Evolutionary conservation across 2,113 vertebrate genomes (phyloP), one percentile per base, ranked within the genome.

Genomic region (Proteles cristata): DNA sequence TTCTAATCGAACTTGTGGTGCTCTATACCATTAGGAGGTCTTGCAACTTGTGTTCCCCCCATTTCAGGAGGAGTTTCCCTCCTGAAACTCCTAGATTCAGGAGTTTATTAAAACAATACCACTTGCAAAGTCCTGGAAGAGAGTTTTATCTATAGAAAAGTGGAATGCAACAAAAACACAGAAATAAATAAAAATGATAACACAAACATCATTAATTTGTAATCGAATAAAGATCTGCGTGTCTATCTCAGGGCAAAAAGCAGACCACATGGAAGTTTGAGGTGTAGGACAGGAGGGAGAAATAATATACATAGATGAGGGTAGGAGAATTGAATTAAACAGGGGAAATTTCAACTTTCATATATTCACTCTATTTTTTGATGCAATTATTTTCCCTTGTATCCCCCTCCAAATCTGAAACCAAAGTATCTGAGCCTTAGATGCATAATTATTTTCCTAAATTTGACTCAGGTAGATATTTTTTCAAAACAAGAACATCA

Each of bases 391-490:
- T 95, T 95, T 79, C 45, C 26, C n/a, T 88, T 61, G n/a, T 11
- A 21, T 26, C 12, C 19, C 19, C 14, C 9, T 10, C 66, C 35
- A 65, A 84, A 63, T 26, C 25, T 85, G 80, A 79, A 89, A 55
- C 3, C 23, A 39, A 95, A 96, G 50, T 65, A 43, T 55, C 58
- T 90, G 45, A 95, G 14, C n/a, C 43, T 92, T 69, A 86, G n/a
- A 66, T 83, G 61, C 45, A 79, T 74, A 76, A 66, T 68, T 85
- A 81, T 66, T 80, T 96, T 87, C 58, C 28, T 80, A 83, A 76
- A 79, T 69, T 91, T 93, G 33, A 90, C 69, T 68, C 45, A 71
- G 11, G 10, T 26, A 79, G 28, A 85, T 43, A 89, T n/a, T 74
- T 92, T 61, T 69, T 33, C 25, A 85, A 94, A 91, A 76, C 2